Evolutionary conservation across 2,113 vertebrate species (phyloP), one percentile per base, ranked within the genome.

Genomic region (Cyanistes caeruleus): DNA sequence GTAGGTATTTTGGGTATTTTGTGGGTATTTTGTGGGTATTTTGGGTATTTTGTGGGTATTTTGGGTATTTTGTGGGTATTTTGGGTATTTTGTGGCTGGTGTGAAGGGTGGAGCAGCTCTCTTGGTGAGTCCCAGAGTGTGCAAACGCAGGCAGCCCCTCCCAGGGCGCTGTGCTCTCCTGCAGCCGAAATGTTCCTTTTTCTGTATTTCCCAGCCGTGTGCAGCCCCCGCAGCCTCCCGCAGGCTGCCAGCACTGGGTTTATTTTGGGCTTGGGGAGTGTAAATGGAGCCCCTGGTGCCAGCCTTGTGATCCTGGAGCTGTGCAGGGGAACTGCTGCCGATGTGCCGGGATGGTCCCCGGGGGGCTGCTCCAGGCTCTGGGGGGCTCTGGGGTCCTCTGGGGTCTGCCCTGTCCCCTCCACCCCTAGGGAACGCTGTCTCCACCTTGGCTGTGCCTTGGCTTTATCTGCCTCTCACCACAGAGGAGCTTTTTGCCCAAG

Each of bases 91-190:
- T 33, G 43, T 58, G 64, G 20, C 65, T 31, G 80, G 6, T 13
- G 4, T 13, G 46, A 41, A 70, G 48, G 64, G 5, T 31, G 69
- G 51, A 76, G 67, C 72, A 43, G 48, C 62, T 49, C 0, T 0
- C 5, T 11, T 18, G 43, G 8, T 15, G 85, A 25, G 44, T n/a
- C 52, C 30, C 16, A 5, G 24, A 6, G 44, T 0, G 28, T 43
- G 44, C 77, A 20, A 11, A 41, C 5, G 6, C 73, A 43, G 5
- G 31, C 33, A 5, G 27, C 3, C 0, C 11, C 51, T 83, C 70
- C 51, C 44, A 2, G 10, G 28, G 79, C 31, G 3, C 3, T 14
- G 4, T 39, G 1, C 55, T 53, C 7, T 1, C 37, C 33, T 33
- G 13, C 53, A 39, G 63, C 83, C 13, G 41, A 31, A 35, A 33